These are phyloP conservation scores for Epistrophe grossulariae DNA, from an alignment of 2,888 invertebrate species.

Conservation along the genomic window DNA sequence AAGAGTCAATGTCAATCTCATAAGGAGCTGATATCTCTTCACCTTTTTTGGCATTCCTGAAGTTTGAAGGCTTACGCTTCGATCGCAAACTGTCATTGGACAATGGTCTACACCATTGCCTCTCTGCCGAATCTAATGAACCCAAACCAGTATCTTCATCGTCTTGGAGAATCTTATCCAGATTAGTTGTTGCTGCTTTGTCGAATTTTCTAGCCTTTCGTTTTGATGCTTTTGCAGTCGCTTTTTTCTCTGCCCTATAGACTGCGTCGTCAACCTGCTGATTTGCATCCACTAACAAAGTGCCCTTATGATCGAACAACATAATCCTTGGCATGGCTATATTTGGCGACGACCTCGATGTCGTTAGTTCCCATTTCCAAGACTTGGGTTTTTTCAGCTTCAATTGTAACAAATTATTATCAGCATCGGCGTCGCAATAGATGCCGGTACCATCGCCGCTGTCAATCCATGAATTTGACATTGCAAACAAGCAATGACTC, in stretches of 20 bases:
- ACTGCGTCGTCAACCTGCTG: constrained; percentile 78
- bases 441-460: constrained; percentile 71
- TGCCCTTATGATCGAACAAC: constrained; percentile 85
- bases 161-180: constrained; percentile 32
- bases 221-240: constrained; percentile 44
- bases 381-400: constrained; percentile 85
- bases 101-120: constrained; percentile 34
- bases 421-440: constrained; percentile 77
- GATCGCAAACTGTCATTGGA: constrained; percentile 9
- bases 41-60: constrained; percentile 5
- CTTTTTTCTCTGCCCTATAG: constrained; percentile 36
- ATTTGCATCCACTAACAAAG: constrained; percentile 83
- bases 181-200: constrained; percentile 32
- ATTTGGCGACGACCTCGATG: constrained; percentile 86
- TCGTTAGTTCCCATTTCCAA: constrained; percentile 86
- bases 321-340: constrained; percentile 85
- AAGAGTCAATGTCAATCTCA: constrained; percentile 55
- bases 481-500: constrained; percentile 57
- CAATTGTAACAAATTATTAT: constrained; percentile 84
- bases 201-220: constrained; percentile 23
- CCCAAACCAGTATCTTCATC: constrained; percentile 66
- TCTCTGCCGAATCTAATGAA: constrained; percentile 60
- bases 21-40: constrained; percentile 45
- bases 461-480: constrained; percentile 75
- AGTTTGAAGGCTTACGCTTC: constrained; percentile 14